Evolutionary conservation across 2,888 invertebrate species (phyloP).

Genomic region (Pseudoips prasinana): DNA sequence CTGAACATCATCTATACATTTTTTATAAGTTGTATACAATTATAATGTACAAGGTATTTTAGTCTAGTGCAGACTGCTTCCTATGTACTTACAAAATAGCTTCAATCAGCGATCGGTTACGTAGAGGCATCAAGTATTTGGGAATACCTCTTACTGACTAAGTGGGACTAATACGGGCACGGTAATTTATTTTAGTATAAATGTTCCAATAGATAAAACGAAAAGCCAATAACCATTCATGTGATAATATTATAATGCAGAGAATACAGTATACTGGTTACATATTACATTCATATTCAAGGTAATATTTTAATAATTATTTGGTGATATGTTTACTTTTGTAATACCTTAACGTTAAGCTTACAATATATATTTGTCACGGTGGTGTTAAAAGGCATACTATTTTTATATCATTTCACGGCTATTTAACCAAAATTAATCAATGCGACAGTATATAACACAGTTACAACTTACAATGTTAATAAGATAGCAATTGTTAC

Average conservation of each 20-base stretch:
- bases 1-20: too few relatives aligned
- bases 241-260: conserved; percentile 21
- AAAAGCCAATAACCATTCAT: conserved; percentile 4
- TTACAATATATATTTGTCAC: conserved; percentile 32
- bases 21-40: too few relatives aligned
- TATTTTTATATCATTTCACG: conserved; percentile 23
- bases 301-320: conserved; percentile 31
- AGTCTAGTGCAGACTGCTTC: too few relatives aligned
- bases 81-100: too few relatives aligned
- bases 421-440: conserved; percentile 11
- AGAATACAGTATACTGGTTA: conserved; percentile 27
- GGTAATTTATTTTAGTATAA: too few relatives aligned
- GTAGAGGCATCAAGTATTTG: too few relatives aligned
- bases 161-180: too few relatives aligned
- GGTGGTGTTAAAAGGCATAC: conserved; percentile 35
- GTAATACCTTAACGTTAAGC: conserved; percentile 32
- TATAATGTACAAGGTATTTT: too few relatives aligned
- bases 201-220: conserved; percentile 1
- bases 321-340: conserved; percentile 44
- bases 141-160: too few relatives aligned
- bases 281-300: conserved; percentile 23
- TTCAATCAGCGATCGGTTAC: too few relatives aligned
- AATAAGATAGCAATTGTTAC: neutral
- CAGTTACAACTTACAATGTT: neutral
- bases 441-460: conserved; percentile 1